phyloP scores from a whole-genome alignment of 2,113 vertebrate species.

The Gulo gulo region DNA sequence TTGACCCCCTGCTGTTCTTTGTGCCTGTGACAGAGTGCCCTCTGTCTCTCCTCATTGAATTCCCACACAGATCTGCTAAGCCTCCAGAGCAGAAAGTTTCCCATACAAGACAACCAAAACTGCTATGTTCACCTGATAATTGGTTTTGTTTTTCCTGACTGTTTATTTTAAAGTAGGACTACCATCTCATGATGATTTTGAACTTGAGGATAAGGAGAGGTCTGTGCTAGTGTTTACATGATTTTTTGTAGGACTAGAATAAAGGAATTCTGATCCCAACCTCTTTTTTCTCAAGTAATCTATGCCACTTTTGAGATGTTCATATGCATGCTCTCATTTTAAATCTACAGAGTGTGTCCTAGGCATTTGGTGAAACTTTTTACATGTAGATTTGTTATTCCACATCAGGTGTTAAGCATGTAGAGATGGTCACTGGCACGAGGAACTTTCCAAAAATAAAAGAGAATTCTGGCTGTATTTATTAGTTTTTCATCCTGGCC shows the following conservation, averaged over 20 bases:
- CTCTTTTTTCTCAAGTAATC: conserved; percentile 26
- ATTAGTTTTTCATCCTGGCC: background rate
- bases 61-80: background rate
- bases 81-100: conserved; percentile 7
- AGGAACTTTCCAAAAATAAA: background rate
- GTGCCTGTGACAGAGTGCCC: background rate
- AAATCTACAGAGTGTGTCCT: background rate
- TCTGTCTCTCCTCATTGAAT: background rate
- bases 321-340: background rate
- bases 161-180: conserved; percentile 67
- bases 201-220: conserved; percentile 51
- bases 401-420: background rate
- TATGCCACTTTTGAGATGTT: background rate
- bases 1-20: background rate
- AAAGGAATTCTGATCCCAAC: conserved; percentile 67
- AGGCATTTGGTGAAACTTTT: background rate
- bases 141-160: conserved; percentile 57
- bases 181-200: conserved; percentile 62
- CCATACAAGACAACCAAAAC: conserved; percentile 38
- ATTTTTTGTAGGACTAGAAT: conserved; percentile 78
- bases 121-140: conserved; percentile 72
- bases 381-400: background rate
- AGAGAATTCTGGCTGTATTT: background rate
- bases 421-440: background rate
- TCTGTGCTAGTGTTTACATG: conserved; percentile 77